Conservation (phyloP, 1,140 invertebrate genomes). For the Luehdorfia chinensis region DNA sequence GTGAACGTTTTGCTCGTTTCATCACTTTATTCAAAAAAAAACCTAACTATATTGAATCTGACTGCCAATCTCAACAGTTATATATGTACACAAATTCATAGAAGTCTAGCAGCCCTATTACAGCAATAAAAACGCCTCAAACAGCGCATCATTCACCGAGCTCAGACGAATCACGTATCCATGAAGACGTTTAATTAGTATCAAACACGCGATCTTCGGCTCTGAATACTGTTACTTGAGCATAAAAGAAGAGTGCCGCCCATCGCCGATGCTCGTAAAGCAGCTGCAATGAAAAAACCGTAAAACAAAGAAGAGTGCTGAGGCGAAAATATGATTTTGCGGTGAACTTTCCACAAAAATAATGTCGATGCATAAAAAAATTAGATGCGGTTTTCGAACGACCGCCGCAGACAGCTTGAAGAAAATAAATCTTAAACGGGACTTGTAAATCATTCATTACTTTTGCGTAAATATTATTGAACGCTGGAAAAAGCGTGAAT, state of each 20-base stretch:
- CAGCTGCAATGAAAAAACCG: conserved; percentile 64
- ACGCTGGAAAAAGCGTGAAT: too few species aligned
- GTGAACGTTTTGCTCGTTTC: too few species aligned
- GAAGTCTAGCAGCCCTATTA: conserved; percentile 9
- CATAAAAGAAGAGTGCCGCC: conserved; percentile 55
- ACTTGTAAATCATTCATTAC: conserved; percentile 6
- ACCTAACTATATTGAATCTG: too few species aligned
- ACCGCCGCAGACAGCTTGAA: conserved; percentile 3
- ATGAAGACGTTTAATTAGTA: conserved; percentile 64
- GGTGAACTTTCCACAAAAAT: conserved; percentile 39
- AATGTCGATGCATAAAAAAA: conserved; percentile 36
- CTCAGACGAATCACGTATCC: conserved; percentile 54
- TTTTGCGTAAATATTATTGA: too few species aligned
- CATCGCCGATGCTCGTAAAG: conserved; percentile 57
- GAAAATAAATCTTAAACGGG: conserved; percentile 3
- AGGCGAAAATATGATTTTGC: conserved; percentile 62
- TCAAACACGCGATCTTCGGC: conserved; percentile 59
- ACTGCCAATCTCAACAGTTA: too few species aligned
- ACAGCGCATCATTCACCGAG: conserved; percentile 42
- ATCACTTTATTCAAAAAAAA: too few species aligned
- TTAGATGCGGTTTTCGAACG: conserved; percentile 9
- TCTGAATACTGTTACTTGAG: conserved; percentile 52
- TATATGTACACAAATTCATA: too few species aligned
- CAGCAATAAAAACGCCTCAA: conserved; percentile 34
- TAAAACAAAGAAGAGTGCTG: conserved; percentile 58